Conservation (phyloP, 2,113 vertebrate genomes). For the Aphyosemion australe region DNA sequence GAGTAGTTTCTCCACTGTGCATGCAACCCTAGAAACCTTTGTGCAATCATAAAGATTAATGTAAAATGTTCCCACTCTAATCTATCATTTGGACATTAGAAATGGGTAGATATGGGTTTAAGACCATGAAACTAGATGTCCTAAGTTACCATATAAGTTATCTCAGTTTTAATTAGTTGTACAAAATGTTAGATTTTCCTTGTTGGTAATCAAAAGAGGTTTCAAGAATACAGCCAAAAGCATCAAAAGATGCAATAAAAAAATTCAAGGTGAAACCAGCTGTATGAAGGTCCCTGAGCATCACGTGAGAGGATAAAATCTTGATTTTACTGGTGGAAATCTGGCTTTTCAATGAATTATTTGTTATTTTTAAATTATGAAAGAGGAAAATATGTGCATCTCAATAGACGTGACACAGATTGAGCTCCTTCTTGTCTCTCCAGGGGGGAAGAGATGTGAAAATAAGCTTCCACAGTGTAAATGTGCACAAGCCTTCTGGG, state of each 20-base stretch:
- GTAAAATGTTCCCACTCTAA: no score
- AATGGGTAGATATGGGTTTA: background rate
- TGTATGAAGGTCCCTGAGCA: no score
- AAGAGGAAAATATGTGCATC: background rate
- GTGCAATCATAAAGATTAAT: no score
- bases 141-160: background rate
- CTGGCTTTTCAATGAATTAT: background rate
- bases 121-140: background rate
- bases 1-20: no score
- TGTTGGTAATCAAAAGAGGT: background rate
- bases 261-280: background rate
- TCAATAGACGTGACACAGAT: background rate
- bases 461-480: slow-evolving; percentile 2
- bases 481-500: background rate
- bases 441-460: background rate
- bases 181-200: background rate
- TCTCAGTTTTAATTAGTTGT: no score
- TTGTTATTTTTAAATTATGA: background rate
- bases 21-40: no score
- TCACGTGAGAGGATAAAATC: background rate
- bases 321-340: background rate
- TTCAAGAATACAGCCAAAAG: background rate
- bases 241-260: background rate
- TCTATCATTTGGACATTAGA: no score
- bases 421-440: background rate